These are phyloP conservation scores for Riparia riparia DNA, from an alignment of 2,113 vertebrate genomes.

Conservation along the genomic window DNA sequence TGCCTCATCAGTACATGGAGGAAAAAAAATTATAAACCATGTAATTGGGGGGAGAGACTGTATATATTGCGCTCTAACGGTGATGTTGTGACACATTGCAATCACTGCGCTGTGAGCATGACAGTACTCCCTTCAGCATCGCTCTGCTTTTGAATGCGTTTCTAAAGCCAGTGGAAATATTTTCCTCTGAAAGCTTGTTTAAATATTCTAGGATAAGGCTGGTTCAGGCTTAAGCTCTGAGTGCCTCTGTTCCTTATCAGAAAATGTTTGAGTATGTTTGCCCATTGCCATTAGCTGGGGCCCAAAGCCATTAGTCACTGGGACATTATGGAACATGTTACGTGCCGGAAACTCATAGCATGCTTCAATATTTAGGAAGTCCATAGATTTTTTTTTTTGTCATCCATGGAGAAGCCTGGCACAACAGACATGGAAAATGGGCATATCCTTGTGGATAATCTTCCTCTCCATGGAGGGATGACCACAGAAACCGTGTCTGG, in stretches of 20 bases:
- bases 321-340: not conserved
- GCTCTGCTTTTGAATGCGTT: not conserved
- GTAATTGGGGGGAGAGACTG: constrained; percentile 6
- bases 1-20: not conserved
- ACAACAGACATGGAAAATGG: not conserved
- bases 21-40: not conserved
- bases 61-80: not conserved
- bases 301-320: not conserved
- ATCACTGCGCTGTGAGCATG: not conserved
- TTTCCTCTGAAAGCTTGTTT: not conserved
- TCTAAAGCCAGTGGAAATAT: not conserved
- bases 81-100: not conserved
- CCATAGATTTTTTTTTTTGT: not conserved
- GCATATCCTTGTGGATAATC: not conserved
- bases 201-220: not conserved
- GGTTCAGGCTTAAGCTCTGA: not conserved
- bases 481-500: accelerated
- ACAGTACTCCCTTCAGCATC: not conserved
- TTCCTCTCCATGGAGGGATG: not conserved
- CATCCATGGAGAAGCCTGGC: not conserved
- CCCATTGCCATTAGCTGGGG: too few species aligned
- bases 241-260: not conserved
- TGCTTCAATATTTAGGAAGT: not conserved
- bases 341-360: accelerated
- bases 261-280: not conserved